A percentile compares a stretch with the other conserved stretches of the same genome.
Conservation (phyloP, 2,888 invertebrate species). For the Hoplodrina blanda region DNA sequence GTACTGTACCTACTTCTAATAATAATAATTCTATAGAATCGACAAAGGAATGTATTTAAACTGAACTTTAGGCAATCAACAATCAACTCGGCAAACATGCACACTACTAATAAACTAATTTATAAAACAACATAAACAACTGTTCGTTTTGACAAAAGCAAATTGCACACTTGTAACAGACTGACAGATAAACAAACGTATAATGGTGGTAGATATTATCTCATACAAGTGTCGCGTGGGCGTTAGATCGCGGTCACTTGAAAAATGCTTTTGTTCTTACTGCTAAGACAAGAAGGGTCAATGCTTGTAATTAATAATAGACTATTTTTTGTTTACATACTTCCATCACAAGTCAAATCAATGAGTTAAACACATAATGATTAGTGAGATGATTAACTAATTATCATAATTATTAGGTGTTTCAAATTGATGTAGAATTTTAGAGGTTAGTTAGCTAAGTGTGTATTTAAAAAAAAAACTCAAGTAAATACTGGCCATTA, state of each 20-base stretch:
- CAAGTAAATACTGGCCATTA: too few relatives aligned
- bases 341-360: neutral
- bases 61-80: conserved; percentile 8
- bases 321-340: conserved; percentile 9
- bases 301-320: conserved; percentile 10
- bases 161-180: conserved; percentile 40
- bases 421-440: neutral
- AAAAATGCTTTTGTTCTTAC: conserved; percentile 45
- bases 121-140: conserved; percentile 32
- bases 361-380: neutral
- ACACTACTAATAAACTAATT: conserved; percentile 21
- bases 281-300: conserved; percentile 43
- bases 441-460: neutral
- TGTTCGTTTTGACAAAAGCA: conserved; percentile 47
- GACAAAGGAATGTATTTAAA: neutral
- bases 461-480: too few relatives aligned
- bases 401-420: neutral
- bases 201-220: conserved; percentile 41
- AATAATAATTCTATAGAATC: neutral
- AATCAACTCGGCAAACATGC: conserved; percentile 33
- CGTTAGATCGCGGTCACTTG: conserved; percentile 33
- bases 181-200: conserved; percentile 45
- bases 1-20: too few relatives aligned
- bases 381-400: neutral
- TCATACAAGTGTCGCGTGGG: conserved; percentile 43